Percentiles rank a stretch among this genome's conserved stretches.
These are phyloP conservation scores for Netelia melanura DNA, from an alignment of 2,888 invertebrate species.

Conservation along the genomic window DNA sequence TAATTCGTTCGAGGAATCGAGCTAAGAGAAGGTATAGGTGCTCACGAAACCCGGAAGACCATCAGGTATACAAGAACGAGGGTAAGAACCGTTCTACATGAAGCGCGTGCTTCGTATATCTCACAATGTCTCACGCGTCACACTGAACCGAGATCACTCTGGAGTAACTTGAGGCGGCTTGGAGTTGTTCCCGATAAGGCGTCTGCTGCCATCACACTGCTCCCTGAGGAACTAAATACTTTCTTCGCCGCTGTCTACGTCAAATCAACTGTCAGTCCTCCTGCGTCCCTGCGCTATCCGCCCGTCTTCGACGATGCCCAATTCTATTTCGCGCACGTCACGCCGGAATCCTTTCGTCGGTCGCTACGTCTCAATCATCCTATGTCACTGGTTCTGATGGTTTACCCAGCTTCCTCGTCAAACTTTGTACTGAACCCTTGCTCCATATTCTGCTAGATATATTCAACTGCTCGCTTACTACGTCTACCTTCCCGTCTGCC, in stretches of 20 bases:
- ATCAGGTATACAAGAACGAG: neutral
- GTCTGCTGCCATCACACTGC: neutral
- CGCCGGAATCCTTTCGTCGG: too few species aligned
- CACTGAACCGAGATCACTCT: constrained; percentile 5
- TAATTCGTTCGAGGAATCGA: neutral
- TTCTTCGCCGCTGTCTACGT: constrained; percentile 12
- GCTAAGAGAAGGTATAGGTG: neutral
- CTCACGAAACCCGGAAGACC: neutral
- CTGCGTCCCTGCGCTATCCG: too few species aligned
- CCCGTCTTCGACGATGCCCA: too few species aligned
- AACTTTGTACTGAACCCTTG: neutral
- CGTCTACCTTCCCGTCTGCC: too few species aligned
- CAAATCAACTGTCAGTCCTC: neutral
- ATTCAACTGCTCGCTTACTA: neutral
- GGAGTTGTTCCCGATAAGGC: neutral
- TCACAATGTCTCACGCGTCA: neutral
- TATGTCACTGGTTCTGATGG: too few species aligned
- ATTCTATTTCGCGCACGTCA: too few species aligned
- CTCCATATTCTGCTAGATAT: neutral
- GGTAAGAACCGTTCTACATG: neutral
- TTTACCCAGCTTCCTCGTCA: neutral
- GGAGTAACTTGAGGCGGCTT: constrained; percentile 15
- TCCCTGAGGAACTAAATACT: constrained; percentile 1
- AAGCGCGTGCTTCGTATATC: neutral
- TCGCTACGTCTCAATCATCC: too few species aligned